phyloP scores from a whole-genome alignment of 2,113 vertebrate genomes.

The Colaptes auratus region DNA sequence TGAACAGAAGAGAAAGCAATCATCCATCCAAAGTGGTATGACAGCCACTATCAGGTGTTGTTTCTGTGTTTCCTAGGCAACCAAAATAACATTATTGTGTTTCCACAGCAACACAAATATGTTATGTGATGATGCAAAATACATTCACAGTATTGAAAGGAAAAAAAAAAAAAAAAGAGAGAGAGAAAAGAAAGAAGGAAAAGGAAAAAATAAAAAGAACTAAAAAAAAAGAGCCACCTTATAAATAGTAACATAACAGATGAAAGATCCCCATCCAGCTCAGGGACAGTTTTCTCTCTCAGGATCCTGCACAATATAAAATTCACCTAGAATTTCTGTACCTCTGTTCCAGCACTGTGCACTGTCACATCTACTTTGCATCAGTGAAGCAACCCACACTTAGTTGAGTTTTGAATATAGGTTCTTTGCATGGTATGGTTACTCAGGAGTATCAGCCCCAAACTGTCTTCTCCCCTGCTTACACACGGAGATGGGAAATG shows the following conservation, averaged over 20 bases:
- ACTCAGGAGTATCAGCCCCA: not conserved
- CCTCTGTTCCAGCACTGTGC: not conserved
- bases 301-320: not conserved
- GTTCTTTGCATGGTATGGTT: not conserved
- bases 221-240: not conserved
- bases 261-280: not conserved
- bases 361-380: not conserved
- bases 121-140: slow-evolving; percentile 59
- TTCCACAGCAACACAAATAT: slow-evolving; percentile 54
- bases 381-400: not conserved
- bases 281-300: not conserved
- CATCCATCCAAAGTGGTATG: not conserved
- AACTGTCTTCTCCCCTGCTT: not conserved
- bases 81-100: slow-evolving; percentile 64
- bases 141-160: slow-evolving; percentile 21
- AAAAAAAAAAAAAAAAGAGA: not conserved
- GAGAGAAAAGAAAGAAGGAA: not conserved
- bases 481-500: not conserved
- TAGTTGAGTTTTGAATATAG: not conserved
- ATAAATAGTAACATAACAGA: slow-evolving; percentile 8
- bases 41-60: slow-evolving; percentile 27
- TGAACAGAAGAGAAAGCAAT: slow-evolving; percentile 13
- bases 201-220: not conserved
- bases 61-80: slow-evolving; percentile 66
- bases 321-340: not conserved